These are phyloP conservation scores for Drosophila robusta DNA, from an alignment of 2,888 invertebrate genomes.

Conservation along the genomic window DNA sequence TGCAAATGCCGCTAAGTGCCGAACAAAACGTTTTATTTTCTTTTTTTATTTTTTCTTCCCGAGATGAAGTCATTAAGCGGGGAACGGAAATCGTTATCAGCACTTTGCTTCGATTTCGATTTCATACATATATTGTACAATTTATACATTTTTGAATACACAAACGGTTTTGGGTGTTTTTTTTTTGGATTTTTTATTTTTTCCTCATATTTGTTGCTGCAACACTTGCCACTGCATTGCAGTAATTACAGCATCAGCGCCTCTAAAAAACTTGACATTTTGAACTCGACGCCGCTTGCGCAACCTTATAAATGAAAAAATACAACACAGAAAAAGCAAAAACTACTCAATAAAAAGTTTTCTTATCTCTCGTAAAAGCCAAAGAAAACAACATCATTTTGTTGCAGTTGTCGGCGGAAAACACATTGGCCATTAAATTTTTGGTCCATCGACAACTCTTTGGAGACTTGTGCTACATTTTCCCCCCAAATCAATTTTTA, in stretches of 20 bases:
- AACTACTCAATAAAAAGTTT: conserved; percentile 66
- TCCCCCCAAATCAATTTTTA: conserved; percentile 31
- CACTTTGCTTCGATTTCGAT: conserved; percentile 73
- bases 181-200: neutral
- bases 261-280: conserved; percentile 67
- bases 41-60: neutral
- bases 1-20: conserved; percentile 70
- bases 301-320: conserved; percentile 34
- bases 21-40: conserved; percentile 66
- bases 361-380: conserved; percentile 75
- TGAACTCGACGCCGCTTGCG: conserved; percentile 63
- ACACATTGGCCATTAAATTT: conserved; percentile 51
- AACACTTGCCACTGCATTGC: conserved; percentile 56
- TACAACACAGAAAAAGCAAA: neutral
- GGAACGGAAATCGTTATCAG: conserved; percentile 79
- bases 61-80: conserved; percentile 76
- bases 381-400: conserved; percentile 61
- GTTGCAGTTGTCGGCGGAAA: conserved; percentile 47
- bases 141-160: conserved; percentile 33
- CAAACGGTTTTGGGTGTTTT: neutral
- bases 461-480: conserved; percentile 66
- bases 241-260: conserved; percentile 60
- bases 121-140: conserved; percentile 50
- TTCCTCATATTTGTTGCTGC: conserved; percentile 45
- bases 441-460: conserved; percentile 50